These are phyloP conservation scores for Tipula confusa DNA, from an alignment of 2,888 invertebrate species.

Conservation along the genomic window DNA sequence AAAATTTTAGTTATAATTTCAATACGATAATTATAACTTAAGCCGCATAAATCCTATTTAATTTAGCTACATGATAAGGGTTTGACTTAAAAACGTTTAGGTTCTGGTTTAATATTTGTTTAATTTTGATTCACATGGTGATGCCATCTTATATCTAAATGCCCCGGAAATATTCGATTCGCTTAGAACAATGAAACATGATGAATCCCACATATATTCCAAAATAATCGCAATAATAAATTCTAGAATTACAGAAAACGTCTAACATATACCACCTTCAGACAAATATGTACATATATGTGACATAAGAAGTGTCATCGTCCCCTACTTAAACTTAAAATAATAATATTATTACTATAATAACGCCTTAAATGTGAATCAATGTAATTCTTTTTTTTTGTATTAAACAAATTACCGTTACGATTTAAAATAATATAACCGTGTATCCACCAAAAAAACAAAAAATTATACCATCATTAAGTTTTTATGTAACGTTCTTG, in stretches of 20 bases:
- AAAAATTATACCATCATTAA: not conserved
- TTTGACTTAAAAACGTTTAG: too few relatives aligned
- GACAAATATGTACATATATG: not conserved
- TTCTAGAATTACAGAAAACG: not conserved
- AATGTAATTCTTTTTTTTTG: not conserved
- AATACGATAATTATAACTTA: too few relatives aligned
- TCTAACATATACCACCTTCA: not conserved
- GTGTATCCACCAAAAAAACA: not conserved
- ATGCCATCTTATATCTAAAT: too few relatives aligned
- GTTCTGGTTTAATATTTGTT: too few relatives aligned
- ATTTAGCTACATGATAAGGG: too few relatives aligned
- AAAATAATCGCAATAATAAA: not conserved
- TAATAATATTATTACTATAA: not conserved
- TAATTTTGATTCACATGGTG: too few relatives aligned
- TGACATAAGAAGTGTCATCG: slow-evolving; percentile 20
- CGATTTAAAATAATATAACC: not conserved
- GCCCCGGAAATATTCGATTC: too few relatives aligned
- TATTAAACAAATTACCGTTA: not conserved
- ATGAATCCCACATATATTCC: not conserved
- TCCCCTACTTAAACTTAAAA: slow-evolving; percentile 5
- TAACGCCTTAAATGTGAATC: slow-evolving; percentile 3
- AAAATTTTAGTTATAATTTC: too few relatives aligned
- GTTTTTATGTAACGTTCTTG: not conserved
- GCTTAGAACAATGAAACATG: too few relatives aligned
- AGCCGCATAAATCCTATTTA: too few relatives aligned